Percentiles rank a stretch among this genome's conserved stretches.
Conservation (phyloP, 2,888 invertebrate genomes). For the Caenorhabditis imperialis region DNA sequence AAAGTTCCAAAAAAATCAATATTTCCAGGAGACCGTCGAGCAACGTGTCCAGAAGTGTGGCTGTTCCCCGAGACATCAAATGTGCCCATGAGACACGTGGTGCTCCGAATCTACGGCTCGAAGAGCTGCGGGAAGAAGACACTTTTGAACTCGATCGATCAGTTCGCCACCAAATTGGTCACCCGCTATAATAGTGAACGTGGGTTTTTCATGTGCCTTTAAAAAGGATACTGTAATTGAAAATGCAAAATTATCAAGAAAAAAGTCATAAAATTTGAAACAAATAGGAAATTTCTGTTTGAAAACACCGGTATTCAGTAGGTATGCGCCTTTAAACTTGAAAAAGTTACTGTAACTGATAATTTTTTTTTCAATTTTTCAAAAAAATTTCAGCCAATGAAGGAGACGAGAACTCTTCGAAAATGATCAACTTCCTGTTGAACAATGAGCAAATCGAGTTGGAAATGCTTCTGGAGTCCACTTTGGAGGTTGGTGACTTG, state of each 20-base stretch:
- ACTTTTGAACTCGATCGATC: slow-evolving; percentile 63
- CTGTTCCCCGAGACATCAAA: slow-evolving; percentile 61
- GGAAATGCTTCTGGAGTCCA: slow-evolving; percentile 73
- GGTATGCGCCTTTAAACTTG: too few species aligned
- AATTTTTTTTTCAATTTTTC: too few species aligned
- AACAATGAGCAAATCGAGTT: slow-evolving; percentile 73
- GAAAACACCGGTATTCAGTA: too few species aligned
- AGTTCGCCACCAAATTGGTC: slow-evolving; percentile 61
- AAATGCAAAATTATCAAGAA: too few species aligned
- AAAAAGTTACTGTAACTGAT: background rate
- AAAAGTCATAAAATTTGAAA: background rate
- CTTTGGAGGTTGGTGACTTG: slow-evolving; percentile 63
- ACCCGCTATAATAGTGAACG: slow-evolving; percentile 30
- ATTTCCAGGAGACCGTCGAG: slow-evolving; percentile 65
- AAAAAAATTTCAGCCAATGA: slow-evolving; percentile 24
- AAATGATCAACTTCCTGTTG: slow-evolving; percentile 65
- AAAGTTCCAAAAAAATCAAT: too few species aligned
- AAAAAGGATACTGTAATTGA: too few species aligned
- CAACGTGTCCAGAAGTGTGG: slow-evolving; percentile 77
- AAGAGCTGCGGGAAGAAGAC: slow-evolving; percentile 71
- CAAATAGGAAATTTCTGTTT: too few species aligned
- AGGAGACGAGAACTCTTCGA: slow-evolving; percentile 36
- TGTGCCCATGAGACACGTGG: slow-evolving; percentile 44
- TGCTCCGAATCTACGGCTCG: slow-evolving; percentile 68
- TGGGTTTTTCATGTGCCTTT: too few species aligned